phyloP scores from a whole-genome alignment of 2,888 invertebrate genomes.

The Ceratothoa steindachneri region DNA sequence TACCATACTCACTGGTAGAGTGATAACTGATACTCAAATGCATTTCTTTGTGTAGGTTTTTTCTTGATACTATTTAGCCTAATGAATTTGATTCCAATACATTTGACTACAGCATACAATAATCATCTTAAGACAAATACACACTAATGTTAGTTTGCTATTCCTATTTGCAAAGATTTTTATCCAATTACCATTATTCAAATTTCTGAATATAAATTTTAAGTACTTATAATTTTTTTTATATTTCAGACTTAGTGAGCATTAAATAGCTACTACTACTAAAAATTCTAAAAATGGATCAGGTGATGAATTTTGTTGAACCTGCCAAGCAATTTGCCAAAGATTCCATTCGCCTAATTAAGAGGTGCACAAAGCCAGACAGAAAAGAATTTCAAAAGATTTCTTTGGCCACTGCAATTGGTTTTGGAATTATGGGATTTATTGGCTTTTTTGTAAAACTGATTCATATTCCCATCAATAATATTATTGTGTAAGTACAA shows the following conservation, averaged over 20 bases:
- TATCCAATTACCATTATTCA: neutral
- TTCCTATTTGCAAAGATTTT: too few relatives aligned
- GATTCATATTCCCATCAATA: conserved; percentile 98
- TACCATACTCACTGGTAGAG: too few relatives aligned
- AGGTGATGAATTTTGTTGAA: conserved; percentile 88
- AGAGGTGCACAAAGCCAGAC: conserved; percentile 98
- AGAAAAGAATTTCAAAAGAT: conserved; percentile 99
- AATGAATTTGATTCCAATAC: too few relatives aligned
- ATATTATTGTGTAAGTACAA: conserved; percentile 68
- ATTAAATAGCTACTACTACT: neutral
- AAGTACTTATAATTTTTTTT: too few relatives aligned
- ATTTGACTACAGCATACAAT: too few relatives aligned
- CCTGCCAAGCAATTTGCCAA: conserved; percentile 96
- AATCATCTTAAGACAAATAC: too few relatives aligned
- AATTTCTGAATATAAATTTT: too few relatives aligned
- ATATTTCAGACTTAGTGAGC: too few relatives aligned
- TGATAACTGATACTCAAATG: too few relatives aligned
- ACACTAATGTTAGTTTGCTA: too few relatives aligned
- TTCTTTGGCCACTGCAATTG: conserved; percentile 97
- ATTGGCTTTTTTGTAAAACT: conserved; percentile 99
- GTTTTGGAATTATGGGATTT: conserved; percentile 99
- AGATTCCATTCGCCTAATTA: conserved; percentile 95
- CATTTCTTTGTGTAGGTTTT: too few relatives aligned
- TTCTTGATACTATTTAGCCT: too few relatives aligned
- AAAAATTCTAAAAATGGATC: conserved; percentile 70